Conservation (phyloP, 2,888 invertebrate genomes). For the Scaptomyza reducta region DNA sequence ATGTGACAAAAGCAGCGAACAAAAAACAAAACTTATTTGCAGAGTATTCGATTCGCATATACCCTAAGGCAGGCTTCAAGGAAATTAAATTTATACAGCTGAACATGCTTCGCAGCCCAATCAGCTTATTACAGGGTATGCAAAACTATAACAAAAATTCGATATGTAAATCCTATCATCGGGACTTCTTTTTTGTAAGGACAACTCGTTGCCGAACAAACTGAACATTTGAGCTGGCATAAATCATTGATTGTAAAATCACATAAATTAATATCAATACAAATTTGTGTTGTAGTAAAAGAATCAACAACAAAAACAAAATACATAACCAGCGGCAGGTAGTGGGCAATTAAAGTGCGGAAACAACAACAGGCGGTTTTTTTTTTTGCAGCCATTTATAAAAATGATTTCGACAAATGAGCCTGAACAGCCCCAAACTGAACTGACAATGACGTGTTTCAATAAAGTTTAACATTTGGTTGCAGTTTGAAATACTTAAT, state of each 20-base stretch:
- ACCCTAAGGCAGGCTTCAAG: conserved; percentile 15
- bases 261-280: conserved; percentile 36
- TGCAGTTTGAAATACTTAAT: neutral
- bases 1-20: conserved; percentile 64
- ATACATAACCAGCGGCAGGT: conserved; percentile 8
- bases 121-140: neutral
- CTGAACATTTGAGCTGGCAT: conserved; percentile 16
- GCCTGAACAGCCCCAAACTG: conserved; percentile 6
- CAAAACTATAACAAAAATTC: neutral
- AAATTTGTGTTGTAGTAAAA: conserved; percentile 16
- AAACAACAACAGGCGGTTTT: conserved; percentile 22
- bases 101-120: neutral
- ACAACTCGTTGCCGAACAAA: neutral
- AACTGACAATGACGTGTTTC: conserved; percentile 1
- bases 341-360: conserved; percentile 23
- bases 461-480: neutral
- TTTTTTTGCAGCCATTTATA: conserved; percentile 2
- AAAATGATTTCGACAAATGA: conserved; percentile 14
- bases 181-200: neutral
- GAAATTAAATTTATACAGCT: neutral
- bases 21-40: conserved; percentile 5
- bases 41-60: neutral
- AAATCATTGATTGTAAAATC: conserved; percentile 38
- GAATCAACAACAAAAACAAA: neutral
- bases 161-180: neutral